Conservation (phyloP, 2,797 vertebrate genomes). For the Sebastes trivittatus region DNA sequence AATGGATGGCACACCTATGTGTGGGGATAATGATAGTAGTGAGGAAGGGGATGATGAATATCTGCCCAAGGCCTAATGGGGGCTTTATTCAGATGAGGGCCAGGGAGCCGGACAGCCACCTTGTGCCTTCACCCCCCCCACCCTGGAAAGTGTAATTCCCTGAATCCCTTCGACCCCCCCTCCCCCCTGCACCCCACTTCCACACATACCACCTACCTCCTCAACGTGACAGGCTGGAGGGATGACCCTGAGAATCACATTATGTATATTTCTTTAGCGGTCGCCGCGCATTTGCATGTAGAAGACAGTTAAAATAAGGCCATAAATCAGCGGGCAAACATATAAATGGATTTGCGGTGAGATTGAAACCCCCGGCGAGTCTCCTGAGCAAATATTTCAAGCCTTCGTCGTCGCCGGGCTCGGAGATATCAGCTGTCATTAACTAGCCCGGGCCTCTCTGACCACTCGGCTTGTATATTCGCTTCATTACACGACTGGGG, state of each 20-base stretch:
- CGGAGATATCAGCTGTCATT: constrained; percentile 79
- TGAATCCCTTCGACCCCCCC: constrained; percentile 46
- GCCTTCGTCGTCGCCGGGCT: constrained; percentile 42
- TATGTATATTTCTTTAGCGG: constrained; percentile 85
- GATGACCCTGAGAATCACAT: constrained; percentile 87
- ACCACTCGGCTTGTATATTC: constrained; percentile 77
- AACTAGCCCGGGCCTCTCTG: constrained; percentile 75
- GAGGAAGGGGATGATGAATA: constrained; percentile 54
- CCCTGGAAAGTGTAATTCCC: constrained; percentile 51
- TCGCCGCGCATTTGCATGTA: constrained; percentile 82
- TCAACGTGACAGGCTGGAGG: constrained; percentile 81
- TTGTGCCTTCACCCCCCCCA: constrained; percentile 29
- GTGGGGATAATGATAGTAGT: constrained; percentile 48
- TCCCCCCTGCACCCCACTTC: neutral
- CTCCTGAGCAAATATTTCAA: constrained; percentile 84
- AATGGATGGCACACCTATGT: constrained; percentile 34
- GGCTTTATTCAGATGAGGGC: constrained; percentile 69
- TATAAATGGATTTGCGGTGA: constrained; percentile 84
- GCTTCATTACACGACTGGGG: constrained; percentile 78
- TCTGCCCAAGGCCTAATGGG: constrained; percentile 62
- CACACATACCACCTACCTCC: constrained; percentile 42
- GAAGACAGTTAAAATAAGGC: constrained; percentile 87
- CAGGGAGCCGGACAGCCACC: constrained; percentile 56
- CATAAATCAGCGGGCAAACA: constrained; percentile 85
- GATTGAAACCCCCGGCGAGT: constrained; percentile 83